These are phyloP conservation scores for Zenarchopterus dispar DNA, from an alignment of 2,797 vertebrate genomes.

Conservation along the genomic window DNA sequence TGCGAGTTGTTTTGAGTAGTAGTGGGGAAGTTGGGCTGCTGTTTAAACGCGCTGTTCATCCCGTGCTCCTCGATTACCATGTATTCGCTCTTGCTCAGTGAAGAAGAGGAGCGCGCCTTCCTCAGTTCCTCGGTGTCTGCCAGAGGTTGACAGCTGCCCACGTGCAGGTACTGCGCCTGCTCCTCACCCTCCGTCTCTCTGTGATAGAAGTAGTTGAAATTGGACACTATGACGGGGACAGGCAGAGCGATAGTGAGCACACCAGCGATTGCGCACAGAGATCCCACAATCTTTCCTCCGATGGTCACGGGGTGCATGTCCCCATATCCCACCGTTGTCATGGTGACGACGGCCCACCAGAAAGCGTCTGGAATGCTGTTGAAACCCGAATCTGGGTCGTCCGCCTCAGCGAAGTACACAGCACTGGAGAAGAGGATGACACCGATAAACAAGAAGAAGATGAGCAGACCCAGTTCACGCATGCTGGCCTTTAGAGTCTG, in stretches of 20 bases:
- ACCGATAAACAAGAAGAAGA: conserved; percentile 97
- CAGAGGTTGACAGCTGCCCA: conserved; percentile 95
- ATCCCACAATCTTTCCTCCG: conserved; percentile 97
- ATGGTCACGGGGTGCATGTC: conserved; percentile 99
- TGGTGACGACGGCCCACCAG: conserved; percentile 99
- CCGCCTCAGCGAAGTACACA: conserved; percentile 95
- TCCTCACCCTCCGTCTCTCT: conserved; percentile 98
- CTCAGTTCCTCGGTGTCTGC: conserved; percentile 90
- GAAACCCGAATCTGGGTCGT: conserved; percentile 94
- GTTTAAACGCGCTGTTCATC: conserved; percentile 90
- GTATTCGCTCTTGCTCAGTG: conserved; percentile 96
- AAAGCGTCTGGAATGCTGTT: conserved; percentile 97
- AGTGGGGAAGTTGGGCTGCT: conserved; percentile 86
- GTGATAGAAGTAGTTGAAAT: conserved; percentile 99
- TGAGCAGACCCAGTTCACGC: conserved; percentile 93
- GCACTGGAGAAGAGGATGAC: conserved; percentile 98
- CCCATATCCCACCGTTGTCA: conserved; percentile 98
- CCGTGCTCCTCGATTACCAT: conserved; percentile 97
- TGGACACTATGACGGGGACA: conserved; percentile 97
- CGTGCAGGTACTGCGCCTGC: conserved; percentile 95
- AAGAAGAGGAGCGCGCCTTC: conserved; percentile 92
- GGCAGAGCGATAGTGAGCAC: conserved; percentile 96
- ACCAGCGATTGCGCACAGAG: conserved; percentile 95
- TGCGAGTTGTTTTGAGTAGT: conserved; percentile 86
- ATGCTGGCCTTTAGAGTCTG: conserved; percentile 98